These are phyloP conservation scores for Mythimna albipuncta DNA, from an alignment of 2,888 invertebrate species.

Conservation along the genomic window DNA sequence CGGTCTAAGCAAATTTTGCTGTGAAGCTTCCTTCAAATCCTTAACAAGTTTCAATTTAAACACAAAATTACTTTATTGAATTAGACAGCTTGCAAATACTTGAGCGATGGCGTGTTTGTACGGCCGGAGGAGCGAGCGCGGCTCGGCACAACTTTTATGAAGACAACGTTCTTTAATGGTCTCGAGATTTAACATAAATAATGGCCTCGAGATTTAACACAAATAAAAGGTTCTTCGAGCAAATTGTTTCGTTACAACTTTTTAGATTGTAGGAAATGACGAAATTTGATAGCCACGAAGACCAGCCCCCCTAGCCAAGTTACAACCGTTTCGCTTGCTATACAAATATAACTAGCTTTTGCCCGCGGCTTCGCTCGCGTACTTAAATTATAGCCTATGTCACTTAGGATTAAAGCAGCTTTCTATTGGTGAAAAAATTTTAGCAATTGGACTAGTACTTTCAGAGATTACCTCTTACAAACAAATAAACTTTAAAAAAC, in stretches of 20 bases:
- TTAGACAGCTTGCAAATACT: constrained; percentile 39
- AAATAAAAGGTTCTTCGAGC: constrained; percentile 19
- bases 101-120: constrained; percentile 14
- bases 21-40: constrained; percentile 12
- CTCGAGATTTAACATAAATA: constrained; percentile 34
- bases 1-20: neutral
- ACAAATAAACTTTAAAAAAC: too few relatives aligned
- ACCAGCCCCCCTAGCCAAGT: neutral
- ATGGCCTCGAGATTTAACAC: neutral
- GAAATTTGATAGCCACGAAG: neutral
- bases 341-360: too few relatives aligned
- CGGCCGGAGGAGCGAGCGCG: neutral
- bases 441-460: too few relatives aligned
- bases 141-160: constrained; percentile 22
- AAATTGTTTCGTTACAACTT: neutral
- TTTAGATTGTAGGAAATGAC: neutral
- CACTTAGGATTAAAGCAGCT: too few relatives aligned
- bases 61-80: constrained; percentile 46
- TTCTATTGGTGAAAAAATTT: too few relatives aligned
- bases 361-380: too few relatives aligned
- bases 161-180: constrained; percentile 21
- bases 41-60: constrained; percentile 45
- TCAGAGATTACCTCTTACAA: too few relatives aligned
- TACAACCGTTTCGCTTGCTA: too few relatives aligned
- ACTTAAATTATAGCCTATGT: too few relatives aligned